These are phyloP conservation scores for Pseudopleuronectes americanus DNA, from an alignment of 2,797 vertebrate species.

Conservation along the genomic window DNA sequence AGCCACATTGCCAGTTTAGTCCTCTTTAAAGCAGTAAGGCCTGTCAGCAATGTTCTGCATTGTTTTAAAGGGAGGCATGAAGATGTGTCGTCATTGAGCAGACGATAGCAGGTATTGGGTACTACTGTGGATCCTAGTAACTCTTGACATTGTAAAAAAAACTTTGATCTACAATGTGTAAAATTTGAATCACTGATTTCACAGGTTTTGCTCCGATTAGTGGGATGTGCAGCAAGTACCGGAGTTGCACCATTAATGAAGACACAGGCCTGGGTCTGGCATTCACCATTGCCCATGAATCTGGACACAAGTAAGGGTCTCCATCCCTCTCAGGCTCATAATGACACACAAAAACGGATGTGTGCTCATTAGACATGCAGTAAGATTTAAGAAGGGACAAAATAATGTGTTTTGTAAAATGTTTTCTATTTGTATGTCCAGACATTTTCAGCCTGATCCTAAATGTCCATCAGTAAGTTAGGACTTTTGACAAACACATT, in stretches of 20 bases:
- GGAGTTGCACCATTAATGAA: conserved; percentile 93
- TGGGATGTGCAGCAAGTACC: conserved; percentile 94
- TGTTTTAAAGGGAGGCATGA: too few relatives aligned
- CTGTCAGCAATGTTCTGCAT: too few relatives aligned
- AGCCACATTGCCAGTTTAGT: too few relatives aligned
- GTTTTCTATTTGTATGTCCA: neutral
- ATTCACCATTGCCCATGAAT: conserved; percentile 94
- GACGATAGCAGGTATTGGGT: too few relatives aligned
- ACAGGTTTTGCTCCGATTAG: conserved; percentile 92
- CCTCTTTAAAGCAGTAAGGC: too few relatives aligned
- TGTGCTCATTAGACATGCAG: neutral
- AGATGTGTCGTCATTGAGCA: too few relatives aligned
- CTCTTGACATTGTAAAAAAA: too few relatives aligned
- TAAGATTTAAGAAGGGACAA: neutral
- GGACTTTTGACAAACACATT: too few relatives aligned
- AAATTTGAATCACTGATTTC: conserved; percentile 11
- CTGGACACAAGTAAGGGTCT: conserved; percentile 91
- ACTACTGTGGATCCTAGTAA: too few relatives aligned
- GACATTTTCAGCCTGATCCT: too few relatives aligned
- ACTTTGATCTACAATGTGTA: neutral
- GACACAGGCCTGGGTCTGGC: conserved; percentile 92
- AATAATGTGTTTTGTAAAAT: neutral
- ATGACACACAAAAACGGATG: neutral
- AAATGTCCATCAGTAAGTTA: too few relatives aligned
- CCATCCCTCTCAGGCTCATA: neutral